These are phyloP conservation scores for Passer montanus DNA, from an alignment of 2,113 vertebrate species.

Conservation along the genomic window DNA sequence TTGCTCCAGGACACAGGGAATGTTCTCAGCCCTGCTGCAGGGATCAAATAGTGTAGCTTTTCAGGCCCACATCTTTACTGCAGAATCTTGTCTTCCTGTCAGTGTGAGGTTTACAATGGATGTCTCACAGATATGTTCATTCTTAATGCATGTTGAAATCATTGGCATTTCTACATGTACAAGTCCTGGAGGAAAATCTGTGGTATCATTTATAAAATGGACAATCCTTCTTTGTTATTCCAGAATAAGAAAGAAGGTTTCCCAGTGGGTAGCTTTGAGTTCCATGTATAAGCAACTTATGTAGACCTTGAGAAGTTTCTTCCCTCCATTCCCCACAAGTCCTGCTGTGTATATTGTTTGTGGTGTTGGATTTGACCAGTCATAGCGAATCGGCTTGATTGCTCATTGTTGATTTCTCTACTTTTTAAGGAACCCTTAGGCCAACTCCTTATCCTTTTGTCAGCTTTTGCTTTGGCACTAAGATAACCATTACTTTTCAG, in stretches of 20 bases:
- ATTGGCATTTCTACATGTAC: neutral
- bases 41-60: neutral
- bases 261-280: neutral
- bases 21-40: neutral
- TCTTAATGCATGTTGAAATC: neutral
- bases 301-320: neutral
- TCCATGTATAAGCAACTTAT: fast-evolving
- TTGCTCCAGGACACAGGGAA: neutral
- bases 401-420: neutral
- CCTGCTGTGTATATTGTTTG: neutral
- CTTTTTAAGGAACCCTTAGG: neutral
- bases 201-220: neutral
- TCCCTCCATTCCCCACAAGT: neutral
- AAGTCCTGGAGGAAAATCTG: neutral
- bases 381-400: neutral
- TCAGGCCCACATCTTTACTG: neutral
- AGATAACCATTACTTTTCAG: neutral
- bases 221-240: neutral
- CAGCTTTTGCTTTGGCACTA: neutral
- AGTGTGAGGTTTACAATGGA: neutral
- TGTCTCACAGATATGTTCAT: neutral
- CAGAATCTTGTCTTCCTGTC: neutral
- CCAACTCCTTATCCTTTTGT: neutral
- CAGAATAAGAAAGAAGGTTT: neutral
- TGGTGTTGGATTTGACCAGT: neutral